phyloP scores from a whole-genome alignment of 2,797 vertebrate genomes.

The Gymnodraco acuticeps region DNA sequence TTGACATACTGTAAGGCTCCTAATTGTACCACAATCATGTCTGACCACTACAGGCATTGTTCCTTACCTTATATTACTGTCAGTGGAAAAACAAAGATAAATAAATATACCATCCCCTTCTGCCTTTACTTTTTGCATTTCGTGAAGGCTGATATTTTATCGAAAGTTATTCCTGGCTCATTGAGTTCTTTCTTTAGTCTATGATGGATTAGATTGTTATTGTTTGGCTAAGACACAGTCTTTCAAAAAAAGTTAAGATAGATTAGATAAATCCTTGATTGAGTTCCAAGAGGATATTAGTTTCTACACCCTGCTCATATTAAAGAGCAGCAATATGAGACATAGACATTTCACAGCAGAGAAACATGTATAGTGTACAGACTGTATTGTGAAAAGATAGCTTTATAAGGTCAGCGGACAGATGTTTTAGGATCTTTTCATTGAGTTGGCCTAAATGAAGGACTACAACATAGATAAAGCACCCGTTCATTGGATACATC shows the following conservation, averaged over 20 bases:
- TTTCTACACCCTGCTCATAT: slow-evolving; percentile 41
- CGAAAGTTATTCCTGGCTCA: slow-evolving; percentile 58
- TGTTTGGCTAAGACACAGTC: slow-evolving; percentile 54
- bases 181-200: slow-evolving; percentile 21
- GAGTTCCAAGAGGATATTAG: slow-evolving; percentile 57
- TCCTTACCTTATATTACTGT: slow-evolving; percentile 19
- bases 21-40: slow-evolving; percentile 10
- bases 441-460: slow-evolving; percentile 1
- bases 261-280: slow-evolving; percentile 50
- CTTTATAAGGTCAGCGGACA: too few relatives aligned
- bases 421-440: not conserved
- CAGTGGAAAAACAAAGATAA: not conserved
- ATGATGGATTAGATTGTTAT: slow-evolving; percentile 65
- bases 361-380: not conserved
- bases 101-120: slow-evolving; percentile 20
- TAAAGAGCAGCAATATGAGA: slow-evolving; percentile 37
- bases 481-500: not conserved
- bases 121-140: slow-evolving; percentile 63
- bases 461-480: not conserved
- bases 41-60: slow-evolving; percentile 12
- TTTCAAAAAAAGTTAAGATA: slow-evolving; percentile 51
- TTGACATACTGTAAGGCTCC: slow-evolving; percentile 1
- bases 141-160: slow-evolving; percentile 62
- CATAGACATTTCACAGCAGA: slow-evolving; percentile 36
- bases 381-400: not conserved